phyloP scores from a whole-genome alignment of 2,888 invertebrate genomes.

The Sarcophaga subvicina region DNA sequence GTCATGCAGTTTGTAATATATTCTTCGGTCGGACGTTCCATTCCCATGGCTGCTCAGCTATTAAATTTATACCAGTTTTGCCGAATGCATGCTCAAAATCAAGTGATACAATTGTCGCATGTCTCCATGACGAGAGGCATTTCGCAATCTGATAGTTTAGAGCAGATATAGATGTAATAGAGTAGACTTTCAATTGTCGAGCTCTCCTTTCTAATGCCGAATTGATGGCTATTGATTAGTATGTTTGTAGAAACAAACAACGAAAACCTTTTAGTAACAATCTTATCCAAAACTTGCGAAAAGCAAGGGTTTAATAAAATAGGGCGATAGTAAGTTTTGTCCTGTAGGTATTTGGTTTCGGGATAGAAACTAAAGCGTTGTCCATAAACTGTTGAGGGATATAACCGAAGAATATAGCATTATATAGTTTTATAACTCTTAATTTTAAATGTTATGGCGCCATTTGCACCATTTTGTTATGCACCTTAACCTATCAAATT shows the following conservation, averaged over 20 bases:
- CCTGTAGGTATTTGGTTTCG: too few species aligned
- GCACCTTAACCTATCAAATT: too few species aligned
- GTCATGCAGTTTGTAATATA: conserved; percentile 34
- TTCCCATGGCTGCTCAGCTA: conserved; percentile 35
- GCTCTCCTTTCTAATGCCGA: conserved; percentile 41
- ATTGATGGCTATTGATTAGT: conserved; percentile 48
- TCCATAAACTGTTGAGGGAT: too few species aligned
- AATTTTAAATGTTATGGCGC: too few species aligned
- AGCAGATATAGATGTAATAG: not conserved
- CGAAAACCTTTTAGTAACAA: too few species aligned
- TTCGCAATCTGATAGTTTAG: conserved; percentile 20
- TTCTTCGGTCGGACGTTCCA: conserved; percentile 17
- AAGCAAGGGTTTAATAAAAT: too few species aligned
- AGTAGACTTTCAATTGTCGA: conserved; percentile 11
- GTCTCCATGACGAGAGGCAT: conserved; percentile 10
- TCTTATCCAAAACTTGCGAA: too few species aligned
- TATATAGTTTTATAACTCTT: too few species aligned
- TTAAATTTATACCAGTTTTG: conserved; percentile 53
- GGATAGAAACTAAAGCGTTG: too few species aligned
- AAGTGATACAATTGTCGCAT: conserved; percentile 41
- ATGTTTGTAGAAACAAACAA: not conserved
- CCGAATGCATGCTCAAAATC: conserved; percentile 64
- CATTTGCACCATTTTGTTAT: too few species aligned
- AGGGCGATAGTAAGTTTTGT: not conserved
- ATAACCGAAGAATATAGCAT: too few species aligned